phyloP scores from a whole-genome alignment of 1,140 invertebrate genomes.

The Diabrotica undecimpunctata region DNA sequence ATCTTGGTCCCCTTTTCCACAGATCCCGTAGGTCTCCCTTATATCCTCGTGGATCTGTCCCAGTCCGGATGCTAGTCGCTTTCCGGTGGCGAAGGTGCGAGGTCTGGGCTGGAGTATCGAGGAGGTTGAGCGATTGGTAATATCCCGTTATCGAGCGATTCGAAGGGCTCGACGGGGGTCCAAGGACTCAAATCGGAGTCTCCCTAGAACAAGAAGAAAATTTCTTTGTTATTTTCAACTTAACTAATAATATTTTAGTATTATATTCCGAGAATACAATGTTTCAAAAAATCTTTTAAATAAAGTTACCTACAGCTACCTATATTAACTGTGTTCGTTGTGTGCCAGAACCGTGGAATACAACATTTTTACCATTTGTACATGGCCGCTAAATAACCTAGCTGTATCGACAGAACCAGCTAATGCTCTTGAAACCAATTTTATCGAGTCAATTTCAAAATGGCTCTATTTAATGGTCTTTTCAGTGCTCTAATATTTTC shows the following conservation, averaged over 20 bases:
- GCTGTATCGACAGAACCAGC: no score
- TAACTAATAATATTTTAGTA: not conserved
- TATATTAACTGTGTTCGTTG: no score
- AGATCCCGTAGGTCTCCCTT: conserved; percentile 15
- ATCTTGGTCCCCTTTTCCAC: conserved; percentile 4
- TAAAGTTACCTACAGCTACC: no score
- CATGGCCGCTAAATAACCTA: no score
- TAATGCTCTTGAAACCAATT: not conserved
- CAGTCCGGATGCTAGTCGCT: conserved; percentile 42
- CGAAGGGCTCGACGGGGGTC: conserved; percentile 36
- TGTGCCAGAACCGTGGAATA: no score
- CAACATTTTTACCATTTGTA: no score
- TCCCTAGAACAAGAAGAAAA: conserved; percentile 39
- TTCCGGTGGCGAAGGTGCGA: conserved; percentile 36
- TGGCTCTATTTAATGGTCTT: not conserved
- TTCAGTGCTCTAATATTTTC: not conserved
- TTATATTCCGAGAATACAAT: not conserved
- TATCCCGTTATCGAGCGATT: conserved; percentile 37
- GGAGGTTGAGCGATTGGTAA: conserved; percentile 38
- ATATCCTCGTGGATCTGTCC: conserved; percentile 44
- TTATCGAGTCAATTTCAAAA: no score
- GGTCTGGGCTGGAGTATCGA: conserved; percentile 37
- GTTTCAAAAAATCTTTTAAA: not conserved
- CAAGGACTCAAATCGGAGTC: conserved; percentile 48
- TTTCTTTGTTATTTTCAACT: not conserved